phyloP scores from a whole-genome alignment of 2,797 vertebrate genomes.

The Zalophus californianus region DNA sequence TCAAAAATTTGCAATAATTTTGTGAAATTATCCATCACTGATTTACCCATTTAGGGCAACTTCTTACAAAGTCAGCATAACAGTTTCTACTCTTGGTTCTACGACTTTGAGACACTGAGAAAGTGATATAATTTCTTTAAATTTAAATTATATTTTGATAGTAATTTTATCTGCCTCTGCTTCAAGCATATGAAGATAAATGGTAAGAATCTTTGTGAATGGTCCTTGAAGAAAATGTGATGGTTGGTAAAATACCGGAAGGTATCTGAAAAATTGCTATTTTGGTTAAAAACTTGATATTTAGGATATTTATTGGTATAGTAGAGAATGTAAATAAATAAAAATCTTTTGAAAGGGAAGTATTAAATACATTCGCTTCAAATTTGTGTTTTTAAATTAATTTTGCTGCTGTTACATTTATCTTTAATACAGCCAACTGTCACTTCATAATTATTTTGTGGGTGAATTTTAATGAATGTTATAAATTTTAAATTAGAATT shows the following conservation, averaged over 20 bases:
- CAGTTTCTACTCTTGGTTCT: background rate
- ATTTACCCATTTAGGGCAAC: background rate
- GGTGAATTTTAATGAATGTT: background rate
- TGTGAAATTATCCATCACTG: background rate
- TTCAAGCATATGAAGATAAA: background rate
- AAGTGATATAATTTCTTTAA: background rate
- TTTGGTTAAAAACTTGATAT: background rate
- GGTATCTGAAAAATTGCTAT: background rate
- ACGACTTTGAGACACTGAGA: background rate
- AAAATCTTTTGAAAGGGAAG: background rate
- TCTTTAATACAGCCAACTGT: background rate
- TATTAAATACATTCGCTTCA: background rate
- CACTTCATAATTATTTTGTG: background rate
- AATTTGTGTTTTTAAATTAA: background rate
- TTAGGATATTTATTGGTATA: background rate
- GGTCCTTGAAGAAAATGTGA: background rate
- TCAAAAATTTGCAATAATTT: background rate
- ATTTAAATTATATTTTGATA: background rate
- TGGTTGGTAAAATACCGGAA: background rate
- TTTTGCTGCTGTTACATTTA: background rate
- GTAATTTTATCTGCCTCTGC: background rate
- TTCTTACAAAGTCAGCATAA: background rate
- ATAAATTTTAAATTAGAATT: conserved; percentile 38
- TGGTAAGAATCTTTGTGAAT: background rate
- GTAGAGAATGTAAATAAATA: background rate